Percentiles rank a stretch among this genome's conserved stretches.
phyloP scores from a whole-genome alignment of 2,888 invertebrate species.

The Chymomyza amoena region DNA sequence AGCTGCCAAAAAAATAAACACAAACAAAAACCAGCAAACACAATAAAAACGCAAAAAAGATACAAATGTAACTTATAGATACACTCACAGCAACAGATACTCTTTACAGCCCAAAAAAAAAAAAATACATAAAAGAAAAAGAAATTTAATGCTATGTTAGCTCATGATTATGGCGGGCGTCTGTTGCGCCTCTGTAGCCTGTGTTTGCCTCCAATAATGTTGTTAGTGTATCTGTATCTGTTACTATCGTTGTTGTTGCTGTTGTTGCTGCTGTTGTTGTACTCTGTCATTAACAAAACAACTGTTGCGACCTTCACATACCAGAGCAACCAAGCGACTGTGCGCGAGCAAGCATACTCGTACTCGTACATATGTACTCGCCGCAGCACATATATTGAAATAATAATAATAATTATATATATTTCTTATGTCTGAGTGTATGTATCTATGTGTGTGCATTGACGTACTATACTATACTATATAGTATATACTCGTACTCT shows the following conservation, averaged over 20 bases:
- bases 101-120: neutral
- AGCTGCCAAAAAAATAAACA: neutral
- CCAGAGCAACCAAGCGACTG: constrained; percentile 77
- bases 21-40: constrained; percentile 3
- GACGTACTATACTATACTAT: constrained; percentile 62
- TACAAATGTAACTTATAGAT: neutral
- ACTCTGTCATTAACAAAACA: constrained; percentile 78
- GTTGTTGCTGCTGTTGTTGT: constrained; percentile 46
- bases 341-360: constrained; percentile 42
- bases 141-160: constrained; percentile 17
- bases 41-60: neutral
- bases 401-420: neutral
- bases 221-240: constrained; percentile 11
- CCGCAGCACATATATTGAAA: constrained; percentile 1
- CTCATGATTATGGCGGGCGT: constrained; percentile 32
- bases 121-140: neutral
- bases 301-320: constrained; percentile 79
- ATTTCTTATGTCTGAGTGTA: neutral
- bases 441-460: constrained; percentile 44
- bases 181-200: constrained; percentile 17
- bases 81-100: neutral
- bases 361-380: constrained; percentile 12
- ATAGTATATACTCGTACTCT: constrained; percentile 48
- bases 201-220: constrained; percentile 25
- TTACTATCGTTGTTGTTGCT: constrained; percentile 34